phyloP scores from a whole-genome alignment of 2,113 vertebrate species.

The Morphnarchus princeps region DNA sequence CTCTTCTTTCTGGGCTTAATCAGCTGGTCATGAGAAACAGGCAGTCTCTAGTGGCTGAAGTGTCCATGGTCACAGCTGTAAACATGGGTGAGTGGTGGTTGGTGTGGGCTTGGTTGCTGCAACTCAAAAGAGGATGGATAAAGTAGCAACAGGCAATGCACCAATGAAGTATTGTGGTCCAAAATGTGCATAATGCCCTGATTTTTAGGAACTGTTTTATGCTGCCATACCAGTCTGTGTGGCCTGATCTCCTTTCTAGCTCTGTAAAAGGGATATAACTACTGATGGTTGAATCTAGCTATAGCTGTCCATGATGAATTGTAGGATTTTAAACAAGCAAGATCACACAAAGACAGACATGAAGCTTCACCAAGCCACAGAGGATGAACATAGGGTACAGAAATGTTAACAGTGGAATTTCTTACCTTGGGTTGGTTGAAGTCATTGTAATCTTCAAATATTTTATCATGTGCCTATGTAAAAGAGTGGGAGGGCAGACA shows the following conservation, averaged over 20 bases:
- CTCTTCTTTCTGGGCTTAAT: not conserved
- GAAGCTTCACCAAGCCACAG: not conserved
- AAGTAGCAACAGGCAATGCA: not conserved
- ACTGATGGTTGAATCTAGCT: not conserved
- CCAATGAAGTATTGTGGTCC: not conserved
- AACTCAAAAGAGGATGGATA: not conserved
- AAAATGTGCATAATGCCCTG: not conserved
- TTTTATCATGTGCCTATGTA: not conserved
- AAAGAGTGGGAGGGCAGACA: conserved; percentile 24
- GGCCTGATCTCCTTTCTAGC: not conserved
- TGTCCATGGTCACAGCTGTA: not conserved
- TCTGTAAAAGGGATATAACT: not conserved
- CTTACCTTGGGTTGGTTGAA: not conserved
- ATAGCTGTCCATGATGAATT: not conserved
- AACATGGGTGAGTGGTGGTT: not conserved
- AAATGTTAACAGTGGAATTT: not conserved
- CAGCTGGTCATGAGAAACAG: not conserved
- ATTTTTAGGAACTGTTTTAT: not conserved
- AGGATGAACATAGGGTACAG: not conserved
- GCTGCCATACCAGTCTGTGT: not conserved
- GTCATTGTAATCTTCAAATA: not conserved
- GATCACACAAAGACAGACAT: not conserved
- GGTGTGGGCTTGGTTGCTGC: not conserved
- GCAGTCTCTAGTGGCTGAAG: not conserved
- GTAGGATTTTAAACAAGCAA: not conserved